Evolutionary conservation across 2,888 invertebrate genomes (phyloP).

Genomic region (Melipona beecheii): DNA sequence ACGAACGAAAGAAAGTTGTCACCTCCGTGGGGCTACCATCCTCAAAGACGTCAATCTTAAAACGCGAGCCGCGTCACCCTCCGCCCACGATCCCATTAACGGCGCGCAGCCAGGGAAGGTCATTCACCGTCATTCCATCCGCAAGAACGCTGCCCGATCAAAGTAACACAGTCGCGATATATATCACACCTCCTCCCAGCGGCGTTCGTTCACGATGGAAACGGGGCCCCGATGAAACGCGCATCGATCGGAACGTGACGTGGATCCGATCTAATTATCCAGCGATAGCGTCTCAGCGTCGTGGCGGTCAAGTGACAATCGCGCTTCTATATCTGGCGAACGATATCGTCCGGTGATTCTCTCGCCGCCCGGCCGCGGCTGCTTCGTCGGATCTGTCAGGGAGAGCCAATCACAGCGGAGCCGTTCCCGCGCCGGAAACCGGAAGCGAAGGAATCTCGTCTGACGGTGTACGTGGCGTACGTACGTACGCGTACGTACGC

Average conservation of each 20-base stretch:
- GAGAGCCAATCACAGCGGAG: conserved; percentile 78
- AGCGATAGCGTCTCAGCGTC: conserved; percentile 52
- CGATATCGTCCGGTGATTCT: conserved; percentile 55
- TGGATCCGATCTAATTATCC: conserved; percentile 68
- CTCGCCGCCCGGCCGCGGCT: conserved; percentile 22
- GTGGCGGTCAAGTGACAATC: conserved; percentile 62
- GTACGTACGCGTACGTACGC: conserved; percentile 45
- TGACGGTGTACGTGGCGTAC: conserved; percentile 63
- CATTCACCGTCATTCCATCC: background rate
- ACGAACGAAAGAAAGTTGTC: background rate
- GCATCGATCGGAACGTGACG: conserved; percentile 12
- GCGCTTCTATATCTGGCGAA: conserved; percentile 70
- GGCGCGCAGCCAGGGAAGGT: background rate
- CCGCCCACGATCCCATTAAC: background rate
- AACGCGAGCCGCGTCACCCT: background rate
- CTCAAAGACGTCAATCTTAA: background rate
- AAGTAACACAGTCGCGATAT: background rate
- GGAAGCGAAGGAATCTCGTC: conserved; percentile 81
- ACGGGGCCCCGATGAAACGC: background rate
- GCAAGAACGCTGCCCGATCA: conserved; percentile 1
- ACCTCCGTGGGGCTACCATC: background rate
- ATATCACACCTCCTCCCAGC: background rate
- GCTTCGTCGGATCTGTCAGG: conserved; percentile 62
- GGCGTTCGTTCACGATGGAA: too few relatives aligned
- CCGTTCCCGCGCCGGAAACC: conserved; percentile 80